phyloP scores from a whole-genome alignment of 2,113 vertebrate genomes.

The Macheiramphus alcinus region DNA sequence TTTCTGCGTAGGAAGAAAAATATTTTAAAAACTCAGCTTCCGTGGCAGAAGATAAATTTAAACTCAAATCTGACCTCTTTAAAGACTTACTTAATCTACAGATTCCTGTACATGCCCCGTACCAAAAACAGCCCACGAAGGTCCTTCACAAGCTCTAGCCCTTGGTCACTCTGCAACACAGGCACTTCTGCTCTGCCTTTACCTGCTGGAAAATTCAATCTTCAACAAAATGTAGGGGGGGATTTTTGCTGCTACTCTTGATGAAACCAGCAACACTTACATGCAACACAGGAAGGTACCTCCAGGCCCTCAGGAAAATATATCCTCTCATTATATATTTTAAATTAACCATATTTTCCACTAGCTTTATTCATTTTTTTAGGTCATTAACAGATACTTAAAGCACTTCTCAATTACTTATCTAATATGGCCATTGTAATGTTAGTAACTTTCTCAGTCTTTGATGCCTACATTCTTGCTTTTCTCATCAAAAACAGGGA shows the following conservation, averaged over 20 bases:
- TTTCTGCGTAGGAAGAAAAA: not conserved
- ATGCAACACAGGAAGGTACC: not conserved
- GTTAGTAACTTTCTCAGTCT: not conserved
- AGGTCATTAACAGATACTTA: not conserved
- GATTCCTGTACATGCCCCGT: not conserved
- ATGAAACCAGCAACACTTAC: not conserved
- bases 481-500: not conserved
- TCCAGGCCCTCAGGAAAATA: not conserved
- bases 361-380: not conserved
- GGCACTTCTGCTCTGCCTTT: not conserved
- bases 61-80: not conserved
- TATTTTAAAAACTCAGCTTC: not conserved
- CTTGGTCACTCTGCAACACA: fast-evolving
- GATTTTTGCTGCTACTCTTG: not conserved
- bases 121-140: not conserved
- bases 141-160: not conserved
- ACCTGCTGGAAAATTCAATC: not conserved
- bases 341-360: not conserved
- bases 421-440: not conserved
- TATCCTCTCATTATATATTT: not conserved
- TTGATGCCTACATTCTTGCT: not conserved
- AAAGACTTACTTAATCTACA: not conserved
- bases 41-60: not conserved
- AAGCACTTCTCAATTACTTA: not conserved
- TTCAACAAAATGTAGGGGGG: not conserved